These are phyloP conservation scores for Phasianus colchicus DNA, from an alignment of 2,113 vertebrate genomes.

Conservation along the genomic window DNA sequence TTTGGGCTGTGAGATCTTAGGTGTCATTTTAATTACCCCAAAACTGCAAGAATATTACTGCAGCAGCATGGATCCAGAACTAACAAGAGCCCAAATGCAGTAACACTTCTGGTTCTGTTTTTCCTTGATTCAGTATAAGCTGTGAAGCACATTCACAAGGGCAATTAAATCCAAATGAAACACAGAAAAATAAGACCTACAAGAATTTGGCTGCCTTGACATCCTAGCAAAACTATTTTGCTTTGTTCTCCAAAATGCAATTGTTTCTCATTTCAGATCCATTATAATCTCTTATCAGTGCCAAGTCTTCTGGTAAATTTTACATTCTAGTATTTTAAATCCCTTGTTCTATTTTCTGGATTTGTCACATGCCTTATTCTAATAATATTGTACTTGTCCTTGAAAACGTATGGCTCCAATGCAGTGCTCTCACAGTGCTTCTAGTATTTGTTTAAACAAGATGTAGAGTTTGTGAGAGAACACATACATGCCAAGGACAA, in stretches of 20 bases:
- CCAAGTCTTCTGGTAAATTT: not conserved
- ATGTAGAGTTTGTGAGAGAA: not conserved
- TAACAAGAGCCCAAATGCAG: not conserved
- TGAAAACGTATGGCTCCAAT: not conserved
- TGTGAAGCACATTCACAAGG: not conserved
- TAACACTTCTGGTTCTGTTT: not conserved
- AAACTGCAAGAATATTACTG: not conserved
- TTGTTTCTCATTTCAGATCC: not conserved
- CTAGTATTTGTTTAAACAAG: not conserved
- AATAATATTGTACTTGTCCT: slow-evolving; percentile 9
- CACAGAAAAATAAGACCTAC: not conserved
- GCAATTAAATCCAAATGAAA: not conserved
- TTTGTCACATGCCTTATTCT: not conserved
- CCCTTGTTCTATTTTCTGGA: not conserved
- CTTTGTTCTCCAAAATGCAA: not conserved
- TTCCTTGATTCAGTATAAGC: not conserved
- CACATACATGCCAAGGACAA: not conserved
- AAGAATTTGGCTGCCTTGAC: not conserved
- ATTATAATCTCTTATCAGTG: not conserved
- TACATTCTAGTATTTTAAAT: not conserved
- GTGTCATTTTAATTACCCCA: not conserved
- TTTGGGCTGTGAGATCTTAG: not conserved
- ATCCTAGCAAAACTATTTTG: not conserved
- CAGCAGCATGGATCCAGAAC: not conserved
- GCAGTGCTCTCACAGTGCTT: not conserved